These are phyloP conservation scores for Diphyllodes magnificus DNA, from an alignment of 2,113 vertebrate species.

Conservation along the genomic window DNA sequence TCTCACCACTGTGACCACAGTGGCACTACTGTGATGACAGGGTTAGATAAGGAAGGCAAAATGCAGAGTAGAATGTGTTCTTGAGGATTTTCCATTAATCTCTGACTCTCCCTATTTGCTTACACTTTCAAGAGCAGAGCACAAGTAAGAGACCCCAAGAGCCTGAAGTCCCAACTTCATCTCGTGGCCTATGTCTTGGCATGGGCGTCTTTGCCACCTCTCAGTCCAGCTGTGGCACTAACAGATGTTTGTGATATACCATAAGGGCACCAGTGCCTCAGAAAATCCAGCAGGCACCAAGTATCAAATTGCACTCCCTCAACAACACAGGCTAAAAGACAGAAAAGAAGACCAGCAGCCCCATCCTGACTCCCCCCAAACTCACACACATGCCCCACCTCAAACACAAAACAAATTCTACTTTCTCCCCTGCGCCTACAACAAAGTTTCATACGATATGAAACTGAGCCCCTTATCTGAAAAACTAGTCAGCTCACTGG, in stretches of 20 bases:
- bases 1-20: not conserved
- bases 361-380: not conserved
- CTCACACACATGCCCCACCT: rapidly evolving
- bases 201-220: not conserved
- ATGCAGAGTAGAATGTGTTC: not conserved
- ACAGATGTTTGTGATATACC: not conserved
- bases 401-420: not conserved
- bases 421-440: not conserved
- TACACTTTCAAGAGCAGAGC: not conserved
- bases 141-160: not conserved
- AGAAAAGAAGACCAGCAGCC: not conserved
- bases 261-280: not conserved
- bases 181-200: not conserved
- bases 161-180: not conserved
- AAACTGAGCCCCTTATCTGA: not conserved
- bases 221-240: not conserved
- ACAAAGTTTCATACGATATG: not conserved
- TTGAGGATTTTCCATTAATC: not conserved
- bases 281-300: not conserved
- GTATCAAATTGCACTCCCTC: not conserved
- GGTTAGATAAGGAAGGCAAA: not conserved
- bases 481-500: not conserved
- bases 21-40: not conserved
- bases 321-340: not conserved
- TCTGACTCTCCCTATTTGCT: not conserved